These are phyloP conservation scores for Galerucella pusilla DNA, from an alignment of 2,888 invertebrate species.

Conservation along the genomic window DNA sequence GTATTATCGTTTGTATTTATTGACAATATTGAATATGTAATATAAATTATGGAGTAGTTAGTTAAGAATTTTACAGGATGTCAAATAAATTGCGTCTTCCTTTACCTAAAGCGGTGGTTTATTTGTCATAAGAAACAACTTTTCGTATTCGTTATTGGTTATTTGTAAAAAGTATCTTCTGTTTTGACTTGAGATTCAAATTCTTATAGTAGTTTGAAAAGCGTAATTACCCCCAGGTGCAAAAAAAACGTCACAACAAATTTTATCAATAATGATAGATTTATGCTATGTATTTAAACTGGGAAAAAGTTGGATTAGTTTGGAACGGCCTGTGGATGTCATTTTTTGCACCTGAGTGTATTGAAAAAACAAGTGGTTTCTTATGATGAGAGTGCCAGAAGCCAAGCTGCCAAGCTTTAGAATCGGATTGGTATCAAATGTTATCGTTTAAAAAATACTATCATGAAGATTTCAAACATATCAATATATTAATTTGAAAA, in stretches of 20 bases:
- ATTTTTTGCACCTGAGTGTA: no score
- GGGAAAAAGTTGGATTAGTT: no score
- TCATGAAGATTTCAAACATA: neutral
- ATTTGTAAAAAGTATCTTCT: no score
- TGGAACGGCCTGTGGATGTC: no score
- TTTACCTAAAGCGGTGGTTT: neutral
- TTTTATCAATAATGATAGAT: no score
- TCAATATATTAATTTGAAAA: neutral
- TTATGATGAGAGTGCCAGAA: slow-evolving; percentile 1
- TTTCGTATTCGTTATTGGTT: no score
- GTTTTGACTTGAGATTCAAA: no score
- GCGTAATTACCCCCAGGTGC: no score
- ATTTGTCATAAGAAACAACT: neutral
- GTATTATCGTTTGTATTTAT: slow-evolving; percentile 48
- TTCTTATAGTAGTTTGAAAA: no score
- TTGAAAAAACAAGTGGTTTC: neutral
- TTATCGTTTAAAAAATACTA: neutral
- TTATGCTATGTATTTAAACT: no score
- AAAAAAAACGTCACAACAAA: no score
- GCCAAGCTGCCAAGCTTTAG: neutral
- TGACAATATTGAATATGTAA: slow-evolving; percentile 37
- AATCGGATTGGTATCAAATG: neutral
- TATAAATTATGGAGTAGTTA: slow-evolving; percentile 28
- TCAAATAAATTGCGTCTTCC: slow-evolving; percentile 8
- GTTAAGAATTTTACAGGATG: slow-evolving; percentile 22